phyloP scores from a whole-genome alignment of 2,888 invertebrate genomes.

The Keiferia lycopersicella region DNA sequence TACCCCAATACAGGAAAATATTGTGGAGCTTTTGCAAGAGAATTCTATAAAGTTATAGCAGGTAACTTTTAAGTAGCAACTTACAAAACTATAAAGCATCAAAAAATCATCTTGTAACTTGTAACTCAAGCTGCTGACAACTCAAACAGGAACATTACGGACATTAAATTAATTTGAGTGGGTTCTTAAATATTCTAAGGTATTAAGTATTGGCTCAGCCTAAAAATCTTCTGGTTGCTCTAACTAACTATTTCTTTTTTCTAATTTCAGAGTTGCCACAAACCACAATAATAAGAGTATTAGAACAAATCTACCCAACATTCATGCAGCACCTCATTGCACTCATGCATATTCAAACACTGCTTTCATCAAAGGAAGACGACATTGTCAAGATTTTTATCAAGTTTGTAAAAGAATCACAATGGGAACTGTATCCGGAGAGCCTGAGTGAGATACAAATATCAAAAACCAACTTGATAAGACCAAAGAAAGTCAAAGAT shows the following conservation, averaged over 20 bases:
- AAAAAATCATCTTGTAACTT: too few species aligned
- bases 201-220: neutral
- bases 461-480: conserved; percentile 38
- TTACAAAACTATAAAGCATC: neutral
- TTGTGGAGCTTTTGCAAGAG: conserved; percentile 55
- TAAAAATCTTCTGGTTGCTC: neutral
- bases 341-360: conserved; percentile 46
- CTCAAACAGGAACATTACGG: too few species aligned
- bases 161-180: too few species aligned
- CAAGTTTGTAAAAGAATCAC: conserved; percentile 48
- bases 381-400: conserved; percentile 54
- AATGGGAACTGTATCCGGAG: conserved; percentile 49
- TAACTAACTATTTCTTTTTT: neutral
- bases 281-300: conserved; percentile 52
- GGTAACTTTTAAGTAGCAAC: conserved; percentile 50
- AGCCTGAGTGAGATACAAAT: conserved; percentile 39
- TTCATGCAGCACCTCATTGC: conserved; percentile 63
- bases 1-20: conserved; percentile 64
- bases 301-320: conserved; percentile 62
- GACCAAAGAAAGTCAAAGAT: conserved; percentile 45
- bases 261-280: conserved; percentile 61
- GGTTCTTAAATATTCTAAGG: too few species aligned
- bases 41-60: conserved; percentile 62
- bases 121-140: too few species aligned
- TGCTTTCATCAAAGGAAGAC: conserved; percentile 48